Evolutionary conservation across 1,140 invertebrate species (phyloP).

Genomic region (Bombus superbus): DNA sequence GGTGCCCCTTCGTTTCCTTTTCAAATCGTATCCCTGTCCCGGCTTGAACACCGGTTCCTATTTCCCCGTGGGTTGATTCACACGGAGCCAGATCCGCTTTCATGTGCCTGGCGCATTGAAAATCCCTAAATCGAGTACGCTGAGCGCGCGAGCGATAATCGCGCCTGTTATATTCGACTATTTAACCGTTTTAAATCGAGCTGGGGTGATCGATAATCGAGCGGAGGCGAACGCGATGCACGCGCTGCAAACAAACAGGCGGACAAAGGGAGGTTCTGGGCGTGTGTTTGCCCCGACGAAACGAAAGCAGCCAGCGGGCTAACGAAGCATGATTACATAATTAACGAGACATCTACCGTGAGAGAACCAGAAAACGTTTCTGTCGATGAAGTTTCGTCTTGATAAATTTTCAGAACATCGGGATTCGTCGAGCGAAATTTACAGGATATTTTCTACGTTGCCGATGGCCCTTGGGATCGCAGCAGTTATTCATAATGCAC

Average conservation of each 20-base stretch:
- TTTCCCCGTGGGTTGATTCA: neutral
- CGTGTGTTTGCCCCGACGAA: constrained; percentile 15
- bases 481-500: no score
- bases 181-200: constrained; percentile 5
- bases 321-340: constrained; percentile 40
- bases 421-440: neutral
- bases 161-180: neutral
- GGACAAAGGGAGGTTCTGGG: neutral
- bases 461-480: no score
- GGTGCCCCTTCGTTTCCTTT: neutral
- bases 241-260: neutral
- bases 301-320: constrained; percentile 31
- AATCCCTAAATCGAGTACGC: neutral
- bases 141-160: constrained; percentile 3
- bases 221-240: neutral
- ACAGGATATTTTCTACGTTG: no score
- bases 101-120: neutral
- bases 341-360: constrained; percentile 3
- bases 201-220: neutral
- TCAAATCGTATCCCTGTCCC: neutral
- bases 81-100: neutral
- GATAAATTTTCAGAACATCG: neutral
- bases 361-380: neutral
- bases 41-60: neutral
- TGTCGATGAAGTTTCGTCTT: neutral